Conservation (phyloP, 2,113 vertebrate species). For the Anguilla japonica region DNA sequence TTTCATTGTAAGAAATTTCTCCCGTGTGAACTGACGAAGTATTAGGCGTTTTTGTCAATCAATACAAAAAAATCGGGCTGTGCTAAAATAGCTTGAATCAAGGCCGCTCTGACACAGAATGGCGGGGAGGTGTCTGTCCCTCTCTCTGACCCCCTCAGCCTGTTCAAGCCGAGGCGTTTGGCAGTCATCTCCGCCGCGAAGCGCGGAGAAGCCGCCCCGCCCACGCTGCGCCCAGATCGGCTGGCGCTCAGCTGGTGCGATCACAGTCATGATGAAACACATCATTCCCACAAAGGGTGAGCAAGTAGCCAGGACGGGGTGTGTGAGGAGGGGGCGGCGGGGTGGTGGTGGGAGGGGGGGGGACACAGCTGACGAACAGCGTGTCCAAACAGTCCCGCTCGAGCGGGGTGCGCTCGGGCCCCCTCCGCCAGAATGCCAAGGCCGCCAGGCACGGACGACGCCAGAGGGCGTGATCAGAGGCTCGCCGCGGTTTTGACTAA, state of each 20-base stretch:
- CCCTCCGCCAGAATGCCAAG: constrained; percentile 21
- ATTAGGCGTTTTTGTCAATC: not conserved
- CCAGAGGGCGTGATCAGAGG: constrained; percentile 2
- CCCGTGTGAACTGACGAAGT: too few relatives aligned
- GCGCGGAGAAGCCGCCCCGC: not conserved
- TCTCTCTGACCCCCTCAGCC: not conserved
- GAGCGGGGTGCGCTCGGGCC: constrained; percentile 18
- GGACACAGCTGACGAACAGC: constrained; percentile 34
- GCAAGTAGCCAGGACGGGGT: not conserved
- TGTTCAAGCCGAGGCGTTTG: not conserved
- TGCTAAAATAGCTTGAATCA: not conserved
- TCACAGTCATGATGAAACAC: constrained; percentile 1
- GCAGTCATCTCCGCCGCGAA: not conserved
- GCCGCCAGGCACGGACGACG: not conserved
- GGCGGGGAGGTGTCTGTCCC: not conserved
- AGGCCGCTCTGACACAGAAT: not conserved
- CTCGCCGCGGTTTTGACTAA: not conserved
- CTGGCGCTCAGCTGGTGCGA: not conserved
- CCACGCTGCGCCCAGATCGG: not conserved
- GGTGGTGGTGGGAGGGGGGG: not conserved
- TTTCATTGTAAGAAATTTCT: too few relatives aligned
- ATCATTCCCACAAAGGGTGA: constrained; percentile 12
- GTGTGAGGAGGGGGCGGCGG: not conserved
- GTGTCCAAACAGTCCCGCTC: constrained; percentile 26
- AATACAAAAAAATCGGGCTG: not conserved